Evolutionary conservation across 2,888 invertebrate species (phyloP).

Genomic region (Hedychridium roseum): DNA sequence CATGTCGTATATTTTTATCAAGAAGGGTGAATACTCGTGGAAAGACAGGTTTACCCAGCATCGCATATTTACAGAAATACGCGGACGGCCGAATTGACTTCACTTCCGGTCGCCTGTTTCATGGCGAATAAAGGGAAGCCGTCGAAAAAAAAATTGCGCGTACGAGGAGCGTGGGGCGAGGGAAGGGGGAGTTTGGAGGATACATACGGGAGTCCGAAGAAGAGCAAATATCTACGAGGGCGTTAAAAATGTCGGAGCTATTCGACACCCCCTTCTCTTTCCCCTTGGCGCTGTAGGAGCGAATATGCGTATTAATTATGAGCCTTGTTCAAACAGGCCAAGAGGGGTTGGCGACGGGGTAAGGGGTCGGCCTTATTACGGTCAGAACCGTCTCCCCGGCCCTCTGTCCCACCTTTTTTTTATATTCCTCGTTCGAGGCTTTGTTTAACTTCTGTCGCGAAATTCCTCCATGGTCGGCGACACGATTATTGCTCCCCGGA

Average conservation of each 20-base stretch:
- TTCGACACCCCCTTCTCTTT: background rate
- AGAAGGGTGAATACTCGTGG: no score
- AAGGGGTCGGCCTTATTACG: conserved; percentile 51
- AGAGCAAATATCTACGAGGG: conserved; percentile 31
- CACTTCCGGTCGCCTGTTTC: no score
- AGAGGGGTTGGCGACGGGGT: conserved; percentile 21
- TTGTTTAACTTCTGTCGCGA: conserved; percentile 61
- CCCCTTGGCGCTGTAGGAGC: conserved; percentile 32
- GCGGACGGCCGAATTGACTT: background rate
- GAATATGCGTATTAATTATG: conserved; percentile 62
- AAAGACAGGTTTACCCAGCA: no score
- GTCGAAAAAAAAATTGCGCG: no score
- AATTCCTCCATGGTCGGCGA: conserved; percentile 53
- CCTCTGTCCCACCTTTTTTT: conserved; percentile 19
- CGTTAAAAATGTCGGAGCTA: conserved; percentile 36
- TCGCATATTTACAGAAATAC: no score
- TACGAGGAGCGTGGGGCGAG: no score
- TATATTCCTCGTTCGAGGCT: conserved; percentile 46
- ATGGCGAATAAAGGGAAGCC: no score
- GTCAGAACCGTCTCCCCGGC: conserved; percentile 20
- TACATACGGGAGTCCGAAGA: conserved; percentile 3
- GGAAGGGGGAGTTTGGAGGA: background rate
- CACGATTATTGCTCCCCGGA: conserved; percentile 58
- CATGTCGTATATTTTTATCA: no score
- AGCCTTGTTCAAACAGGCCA: conserved; percentile 61